Conservation (phyloP, 2,113 vertebrate species). For the Prunella fulvescens region DNA sequence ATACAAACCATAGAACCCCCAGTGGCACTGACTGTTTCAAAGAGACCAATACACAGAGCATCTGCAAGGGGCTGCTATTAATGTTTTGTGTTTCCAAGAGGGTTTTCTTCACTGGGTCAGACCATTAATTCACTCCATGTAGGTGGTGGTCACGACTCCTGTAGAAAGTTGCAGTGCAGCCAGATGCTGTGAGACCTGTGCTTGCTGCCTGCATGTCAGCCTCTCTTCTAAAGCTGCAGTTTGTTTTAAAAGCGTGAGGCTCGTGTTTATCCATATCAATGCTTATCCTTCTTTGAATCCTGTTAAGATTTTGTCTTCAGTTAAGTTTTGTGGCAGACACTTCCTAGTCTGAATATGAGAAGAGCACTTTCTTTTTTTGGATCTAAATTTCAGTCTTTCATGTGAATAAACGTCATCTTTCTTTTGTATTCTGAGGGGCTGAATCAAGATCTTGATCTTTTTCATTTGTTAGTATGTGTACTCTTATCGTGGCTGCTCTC, state of each 20-base stretch:
- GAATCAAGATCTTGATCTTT: not conserved
- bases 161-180: not conserved
- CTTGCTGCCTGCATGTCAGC: not conserved
- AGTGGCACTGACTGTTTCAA: not conserved
- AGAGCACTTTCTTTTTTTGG: not conserved
- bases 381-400: not conserved
- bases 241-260: not conserved
- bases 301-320: not conserved
- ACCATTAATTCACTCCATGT: not conserved
- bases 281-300: not conserved
- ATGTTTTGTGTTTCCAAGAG: not conserved
- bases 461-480: not conserved
- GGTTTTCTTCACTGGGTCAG: not conserved
- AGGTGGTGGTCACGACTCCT: not conserved
- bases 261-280: not conserved
- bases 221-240: not conserved
- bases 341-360: not conserved
- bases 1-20: not conserved
- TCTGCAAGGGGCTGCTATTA: not conserved
- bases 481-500: not conserved
- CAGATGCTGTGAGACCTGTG: rapidly evolving
- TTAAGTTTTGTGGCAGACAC: not conserved
- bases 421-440: not conserved
- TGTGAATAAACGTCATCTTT: not conserved
- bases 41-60: not conserved